A percentile compares a stretch with the other conserved stretches of the same genome.
phyloP scores from a whole-genome alignment of 2,113 vertebrate genomes.

The Genyomyrus donnyi region DNA sequence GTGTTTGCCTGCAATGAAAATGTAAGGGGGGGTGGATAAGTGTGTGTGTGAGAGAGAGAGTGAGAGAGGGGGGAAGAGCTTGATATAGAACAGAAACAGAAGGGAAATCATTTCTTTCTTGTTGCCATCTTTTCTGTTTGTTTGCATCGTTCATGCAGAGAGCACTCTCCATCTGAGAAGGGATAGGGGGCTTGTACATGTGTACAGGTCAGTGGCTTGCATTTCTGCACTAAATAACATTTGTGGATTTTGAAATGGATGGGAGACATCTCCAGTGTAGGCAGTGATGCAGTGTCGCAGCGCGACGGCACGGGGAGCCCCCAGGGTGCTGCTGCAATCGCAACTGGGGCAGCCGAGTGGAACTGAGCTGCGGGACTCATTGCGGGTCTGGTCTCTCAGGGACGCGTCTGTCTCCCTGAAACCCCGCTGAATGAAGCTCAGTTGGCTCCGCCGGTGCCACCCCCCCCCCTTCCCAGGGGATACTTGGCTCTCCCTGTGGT shows the following conservation, averaged over 20 bases:
- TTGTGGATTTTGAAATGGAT: not conserved
- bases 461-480: not conserved
- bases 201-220: not conserved
- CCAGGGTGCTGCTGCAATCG: not conserved
- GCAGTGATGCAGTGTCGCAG: not conserved
- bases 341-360: not conserved
- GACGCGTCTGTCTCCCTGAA: not conserved
- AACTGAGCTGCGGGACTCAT: not conserved
- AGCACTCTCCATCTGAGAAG: no score
- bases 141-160: no score
- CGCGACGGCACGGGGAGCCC: not conserved
- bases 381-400: not conserved
- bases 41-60: not conserved
- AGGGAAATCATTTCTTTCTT: not conserved
- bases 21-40: conserved; percentile 39
- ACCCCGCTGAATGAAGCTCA: not conserved
- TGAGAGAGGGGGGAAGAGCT: not conserved
- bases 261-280: not conserved
- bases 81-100: not conserved
- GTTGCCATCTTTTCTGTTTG: not conserved
- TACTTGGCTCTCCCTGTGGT: not conserved
- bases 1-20: conserved; percentile 60
- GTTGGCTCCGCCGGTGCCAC: not conserved
- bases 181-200: not conserved
- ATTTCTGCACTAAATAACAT: not conserved